Base-by-base conservation (phyloP, 2,888 invertebrate species). In the Axea sp. region DNA sequence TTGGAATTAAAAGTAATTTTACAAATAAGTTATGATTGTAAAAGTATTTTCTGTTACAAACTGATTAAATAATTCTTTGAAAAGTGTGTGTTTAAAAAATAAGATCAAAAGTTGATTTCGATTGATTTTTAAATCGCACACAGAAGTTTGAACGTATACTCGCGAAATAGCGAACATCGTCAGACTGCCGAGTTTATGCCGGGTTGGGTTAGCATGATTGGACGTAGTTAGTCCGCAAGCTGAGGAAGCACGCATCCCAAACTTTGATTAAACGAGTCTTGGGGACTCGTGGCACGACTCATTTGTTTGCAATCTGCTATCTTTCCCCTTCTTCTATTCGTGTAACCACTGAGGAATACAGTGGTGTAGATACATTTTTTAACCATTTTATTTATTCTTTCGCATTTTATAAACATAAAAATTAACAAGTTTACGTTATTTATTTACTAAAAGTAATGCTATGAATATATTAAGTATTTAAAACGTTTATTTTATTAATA, bases 181-280 rank as follows among this genome's bases (percentile, higher is more conserved):
- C 37, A 49, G 57, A 39, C 73, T 69, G 41, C 47, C 51, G 57
- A 71, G 57, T 67, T 71, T 62, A 64, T 55, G 49, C 51, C 68
- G 64, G 68, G 64, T 68, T 60, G 71, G 75, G 79, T 77, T 84
- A 78, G 84, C 83, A 83, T 84, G 83, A 84, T 83, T 75, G 78
- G 78, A 76, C 75, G 82, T 82, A 83, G 84, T 84, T 84, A 82
- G 84, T 80, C 72, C 78, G 62, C 77, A 77, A 80, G 64, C 79
- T 69, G 77, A 75, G 78, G 80, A 77, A 77, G 80, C 83, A 83
- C 83, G 83, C 82, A 83, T 81, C 82, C 81, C 80, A 83, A 84
- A 84, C 79, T 83, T 84, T 84, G 84, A 84, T 84, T 84, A 75
- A 76, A 73, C 75, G 72, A 75, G 69, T 73, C 75, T 65, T 59